Evolutionary conservation across 1,140 invertebrate genomes (phyloP), one percentile per base, ranked within the genome.

Genomic region (Philopotamus ludificatus): DNA sequence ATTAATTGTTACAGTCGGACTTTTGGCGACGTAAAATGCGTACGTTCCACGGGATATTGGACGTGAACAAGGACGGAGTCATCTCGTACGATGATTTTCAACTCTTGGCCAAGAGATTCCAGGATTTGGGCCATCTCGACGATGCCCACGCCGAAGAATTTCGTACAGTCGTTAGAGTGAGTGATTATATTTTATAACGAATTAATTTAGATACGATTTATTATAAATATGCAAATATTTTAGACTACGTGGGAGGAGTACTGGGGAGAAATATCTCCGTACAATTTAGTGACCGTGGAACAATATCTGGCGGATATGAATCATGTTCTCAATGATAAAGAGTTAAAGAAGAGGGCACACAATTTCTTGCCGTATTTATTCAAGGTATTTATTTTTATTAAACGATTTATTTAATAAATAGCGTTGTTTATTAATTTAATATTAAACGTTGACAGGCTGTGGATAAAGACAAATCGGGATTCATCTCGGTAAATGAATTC

Each of bases 11-110:
- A 41, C 72, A 95, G 85, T 90, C 91, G 2, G 85, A 89, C 65
- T 95, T 97, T 79, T 97, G 94, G 93, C 81, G 87, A 64, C 82
- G 87, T 69, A 94, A 94, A 76, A 94, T 96, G 84, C 87, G 94
- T 25, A 91, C 89, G 15, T 82, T 91, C 49, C 90, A 92, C 74
- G 85, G 85, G 65, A 86, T 91, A 68, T 77, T 93, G 70, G 91
- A 93, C 73, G 83, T 93, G 3, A 91, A 93, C 75, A 91, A 91
- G 73, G 91, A 93, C 72, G 90, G 91, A n/a, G 84, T 92, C 47
- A 85, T 92, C 65, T 90, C 89, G 1, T 91, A 83, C 73, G 89
- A 92, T 71, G 90, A 93, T 75, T 91, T 91, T 74, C 82, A 83
- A 74, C 80, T 91, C 22, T 78, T 92, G 65, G 84, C 84, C 2